phyloP scores from a whole-genome alignment of 1,140 invertebrate genomes.

The Phortica variegata region DNA sequence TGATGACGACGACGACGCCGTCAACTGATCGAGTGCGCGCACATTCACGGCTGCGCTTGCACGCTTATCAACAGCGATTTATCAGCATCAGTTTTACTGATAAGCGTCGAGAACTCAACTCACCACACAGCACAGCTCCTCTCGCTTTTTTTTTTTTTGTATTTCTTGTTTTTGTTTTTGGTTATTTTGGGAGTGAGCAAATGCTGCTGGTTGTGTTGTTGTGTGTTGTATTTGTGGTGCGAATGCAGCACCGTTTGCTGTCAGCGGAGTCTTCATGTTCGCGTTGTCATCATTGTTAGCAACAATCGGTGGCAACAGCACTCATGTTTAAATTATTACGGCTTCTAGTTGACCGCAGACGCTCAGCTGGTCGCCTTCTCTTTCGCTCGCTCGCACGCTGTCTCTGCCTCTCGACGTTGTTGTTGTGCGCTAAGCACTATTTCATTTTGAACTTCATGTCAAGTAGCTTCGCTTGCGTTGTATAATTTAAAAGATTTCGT shows the following conservation, averaged over 20 bases:
- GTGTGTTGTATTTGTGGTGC: constrained; percentile 27
- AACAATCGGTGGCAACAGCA: constrained; percentile 45
- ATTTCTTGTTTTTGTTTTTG: no score
- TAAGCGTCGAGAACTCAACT: constrained; percentile 38
- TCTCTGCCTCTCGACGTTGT: no score
- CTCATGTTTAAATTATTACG: constrained; percentile 55
- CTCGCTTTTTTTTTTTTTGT: no score
- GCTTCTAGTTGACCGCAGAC: constrained; percentile 43
- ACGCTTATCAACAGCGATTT: constrained; percentile 42
- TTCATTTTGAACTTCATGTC: no score
- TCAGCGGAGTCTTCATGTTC: background rate
- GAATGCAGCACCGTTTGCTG: constrained; percentile 3
- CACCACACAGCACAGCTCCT: no score
- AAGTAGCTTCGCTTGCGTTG: constrained; percentile 1
- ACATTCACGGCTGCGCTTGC: constrained; percentile 19
- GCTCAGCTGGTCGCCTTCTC: no score
- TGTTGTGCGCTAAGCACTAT: no score
- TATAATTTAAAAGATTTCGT: no score
- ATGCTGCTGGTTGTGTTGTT: no score
- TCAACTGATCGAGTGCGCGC: constrained; percentile 5
- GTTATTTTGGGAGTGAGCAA: no score
- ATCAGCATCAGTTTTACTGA: constrained; percentile 46
- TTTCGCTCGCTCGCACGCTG: no score
- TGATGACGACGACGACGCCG: constrained; percentile 19
- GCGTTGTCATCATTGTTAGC: constrained; percentile 31